Conservation (phyloP, 2,797 vertebrate genomes). For the Babyrousa celebensis region DNA sequence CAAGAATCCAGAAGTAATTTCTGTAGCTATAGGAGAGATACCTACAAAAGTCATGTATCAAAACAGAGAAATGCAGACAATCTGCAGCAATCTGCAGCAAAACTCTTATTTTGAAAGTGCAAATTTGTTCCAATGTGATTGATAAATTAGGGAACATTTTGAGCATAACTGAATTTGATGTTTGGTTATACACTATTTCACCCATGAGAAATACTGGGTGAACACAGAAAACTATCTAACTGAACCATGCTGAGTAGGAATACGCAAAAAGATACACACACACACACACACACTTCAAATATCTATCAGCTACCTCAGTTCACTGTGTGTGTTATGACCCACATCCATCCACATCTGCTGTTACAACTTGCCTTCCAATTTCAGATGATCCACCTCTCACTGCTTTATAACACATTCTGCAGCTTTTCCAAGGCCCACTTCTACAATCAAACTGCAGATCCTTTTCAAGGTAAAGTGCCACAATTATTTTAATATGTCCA, state of each 20-base stretch:
- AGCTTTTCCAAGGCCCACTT: not conserved
- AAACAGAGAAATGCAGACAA: not conserved
- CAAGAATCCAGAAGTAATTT: not conserved
- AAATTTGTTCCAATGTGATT: not conserved
- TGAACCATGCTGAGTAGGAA: not conserved
- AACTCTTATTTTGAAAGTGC: slow-evolving; percentile 24
- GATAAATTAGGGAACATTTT: slow-evolving; percentile 25
- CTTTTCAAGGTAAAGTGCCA: not conserved
- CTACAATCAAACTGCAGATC: not conserved
- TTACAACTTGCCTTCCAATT: not conserved
- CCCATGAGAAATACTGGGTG: not conserved
- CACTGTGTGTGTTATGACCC: not conserved
- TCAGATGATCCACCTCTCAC: not conserved
- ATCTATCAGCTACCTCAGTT: not conserved
- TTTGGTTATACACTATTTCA: slow-evolving; percentile 26
- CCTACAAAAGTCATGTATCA: not conserved
- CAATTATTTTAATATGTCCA: not conserved
- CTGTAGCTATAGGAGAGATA: not conserved
- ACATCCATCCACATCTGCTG: not conserved
- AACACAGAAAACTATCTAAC: not conserved
- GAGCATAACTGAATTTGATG: slow-evolving; percentile 10
- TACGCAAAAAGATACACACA: not conserved
- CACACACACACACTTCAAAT: not conserved
- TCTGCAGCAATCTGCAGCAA: not conserved
- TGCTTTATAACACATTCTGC: not conserved